Conservation (phyloP, 2,888 invertebrate genomes). For the Actias luna region DNA sequence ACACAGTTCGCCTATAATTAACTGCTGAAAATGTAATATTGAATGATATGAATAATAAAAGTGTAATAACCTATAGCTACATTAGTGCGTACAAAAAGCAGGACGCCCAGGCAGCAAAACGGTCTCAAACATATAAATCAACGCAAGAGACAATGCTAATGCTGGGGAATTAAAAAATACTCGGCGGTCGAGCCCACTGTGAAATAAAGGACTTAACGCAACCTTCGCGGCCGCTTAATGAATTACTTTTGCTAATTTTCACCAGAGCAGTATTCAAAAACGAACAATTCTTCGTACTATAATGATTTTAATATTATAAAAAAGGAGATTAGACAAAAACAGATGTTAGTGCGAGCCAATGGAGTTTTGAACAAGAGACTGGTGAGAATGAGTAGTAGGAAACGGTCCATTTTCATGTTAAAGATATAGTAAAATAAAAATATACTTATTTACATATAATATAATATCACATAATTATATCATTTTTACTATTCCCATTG, state of each 20-base stretch:
- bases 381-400: no score
- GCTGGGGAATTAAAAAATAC: slow-evolving; percentile 78
- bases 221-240: slow-evolving; percentile 76
- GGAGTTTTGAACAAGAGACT: no score
- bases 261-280: slow-evolving; percentile 44
- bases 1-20: slow-evolving; percentile 38
- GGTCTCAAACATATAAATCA: slow-evolving; percentile 63
- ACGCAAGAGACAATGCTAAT: slow-evolving; percentile 71
- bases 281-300: slow-evolving; percentile 5
- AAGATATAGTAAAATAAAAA: no score
- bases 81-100: slow-evolving; percentile 43
- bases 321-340: no score
- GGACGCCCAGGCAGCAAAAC: slow-evolving; percentile 22
- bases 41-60: slow-evolving; percentile 75
- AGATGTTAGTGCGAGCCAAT: no score
- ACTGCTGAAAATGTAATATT: slow-evolving; percentile 58
- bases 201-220: slow-evolving; percentile 74
- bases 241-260: slow-evolving; percentile 79
- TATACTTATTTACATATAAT: no score
- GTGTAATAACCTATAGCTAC: slow-evolving; percentile 70
- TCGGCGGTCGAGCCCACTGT: slow-evolving; percentile 56
- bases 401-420: no score
- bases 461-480: no score
- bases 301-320: no score
- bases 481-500: no score